Evolutionary conservation across 2,113 vertebrate genomes (phyloP).

Genomic region (Channa maculata): DNA sequence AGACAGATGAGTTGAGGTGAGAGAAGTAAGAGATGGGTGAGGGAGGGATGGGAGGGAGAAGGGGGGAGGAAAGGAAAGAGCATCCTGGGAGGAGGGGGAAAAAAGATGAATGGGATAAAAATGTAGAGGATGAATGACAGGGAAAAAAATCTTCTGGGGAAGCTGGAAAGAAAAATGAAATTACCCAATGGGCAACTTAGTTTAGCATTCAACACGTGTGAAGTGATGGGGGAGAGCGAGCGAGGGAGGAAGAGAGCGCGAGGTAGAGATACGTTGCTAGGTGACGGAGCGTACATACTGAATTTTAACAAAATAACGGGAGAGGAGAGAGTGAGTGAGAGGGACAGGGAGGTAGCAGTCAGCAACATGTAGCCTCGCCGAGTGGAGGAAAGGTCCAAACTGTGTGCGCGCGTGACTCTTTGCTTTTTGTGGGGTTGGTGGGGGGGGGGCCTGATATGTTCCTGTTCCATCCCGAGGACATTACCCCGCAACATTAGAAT

Average conservation of each 20-base stretch:
- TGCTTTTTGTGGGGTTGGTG: not conserved
- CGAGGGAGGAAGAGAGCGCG: slow-evolving; percentile 36
- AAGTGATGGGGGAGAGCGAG: slow-evolving; percentile 71
- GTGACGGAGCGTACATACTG: slow-evolving; percentile 87
- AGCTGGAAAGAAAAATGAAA: not conserved
- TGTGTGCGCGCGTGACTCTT: slow-evolving; percentile 51
- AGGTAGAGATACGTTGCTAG: slow-evolving; percentile 80
- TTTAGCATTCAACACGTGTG: slow-evolving; percentile 88
- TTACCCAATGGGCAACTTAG: slow-evolving; percentile 69
- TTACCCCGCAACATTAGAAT: slow-evolving; percentile 62
- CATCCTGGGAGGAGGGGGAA: too few relatives aligned
- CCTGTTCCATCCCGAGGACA: slow-evolving; percentile 63
- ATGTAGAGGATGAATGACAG: not conserved
- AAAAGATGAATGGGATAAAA: too few relatives aligned
- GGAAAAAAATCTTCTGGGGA: not conserved
- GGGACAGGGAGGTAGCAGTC: slow-evolving; percentile 67
- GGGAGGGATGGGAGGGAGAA: too few relatives aligned
- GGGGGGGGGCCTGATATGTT: slow-evolving; percentile 36
- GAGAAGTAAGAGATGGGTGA: not conserved
- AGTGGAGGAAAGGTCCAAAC: slow-evolving; percentile 77
- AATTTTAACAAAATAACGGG: slow-evolving; percentile 85
- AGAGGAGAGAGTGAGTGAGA: slow-evolving; percentile 72
- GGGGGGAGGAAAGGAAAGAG: not conserved
- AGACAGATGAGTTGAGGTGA: not conserved
- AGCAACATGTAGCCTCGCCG: slow-evolving; percentile 85